Conservation (phyloP, 2,888 invertebrate genomes). For the Cosmia trapezina region DNA sequence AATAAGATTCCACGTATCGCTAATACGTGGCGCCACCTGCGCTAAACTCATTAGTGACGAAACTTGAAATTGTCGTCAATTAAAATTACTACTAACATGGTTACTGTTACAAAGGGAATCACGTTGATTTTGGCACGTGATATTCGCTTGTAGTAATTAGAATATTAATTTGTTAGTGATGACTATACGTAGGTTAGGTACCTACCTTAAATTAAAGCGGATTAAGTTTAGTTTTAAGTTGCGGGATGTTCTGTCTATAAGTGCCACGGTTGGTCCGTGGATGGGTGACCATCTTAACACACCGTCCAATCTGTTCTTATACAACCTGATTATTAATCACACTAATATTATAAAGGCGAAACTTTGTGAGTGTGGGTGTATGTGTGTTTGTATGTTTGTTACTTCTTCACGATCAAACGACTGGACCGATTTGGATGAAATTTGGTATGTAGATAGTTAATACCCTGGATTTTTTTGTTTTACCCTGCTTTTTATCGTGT, state of each 20-base stretch:
- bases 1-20: constrained; percentile 66
- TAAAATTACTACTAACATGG: constrained; percentile 74
- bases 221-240: constrained; percentile 7
- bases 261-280: neutral
- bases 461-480: no score
- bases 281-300: no score
- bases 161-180: constrained; percentile 1
- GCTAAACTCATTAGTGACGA: constrained; percentile 72
- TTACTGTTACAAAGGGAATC: constrained; percentile 69
- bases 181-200: neutral
- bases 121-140: constrained; percentile 57
- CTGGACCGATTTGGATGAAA: no score
- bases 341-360: no score
- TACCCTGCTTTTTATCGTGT: no score
- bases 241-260: neutral
- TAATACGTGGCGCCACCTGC: constrained; percentile 75
- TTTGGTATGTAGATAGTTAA: no score
- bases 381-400: no score
- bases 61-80: constrained; percentile 76
- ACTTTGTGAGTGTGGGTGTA: no score
- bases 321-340: no score
- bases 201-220: neutral
- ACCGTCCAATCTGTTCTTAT: no score
- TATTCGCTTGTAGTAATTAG: neutral
- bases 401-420: no score